Conservation (phyloP, 1,140 invertebrate genomes). For the Saccostrea glomerata region DNA sequence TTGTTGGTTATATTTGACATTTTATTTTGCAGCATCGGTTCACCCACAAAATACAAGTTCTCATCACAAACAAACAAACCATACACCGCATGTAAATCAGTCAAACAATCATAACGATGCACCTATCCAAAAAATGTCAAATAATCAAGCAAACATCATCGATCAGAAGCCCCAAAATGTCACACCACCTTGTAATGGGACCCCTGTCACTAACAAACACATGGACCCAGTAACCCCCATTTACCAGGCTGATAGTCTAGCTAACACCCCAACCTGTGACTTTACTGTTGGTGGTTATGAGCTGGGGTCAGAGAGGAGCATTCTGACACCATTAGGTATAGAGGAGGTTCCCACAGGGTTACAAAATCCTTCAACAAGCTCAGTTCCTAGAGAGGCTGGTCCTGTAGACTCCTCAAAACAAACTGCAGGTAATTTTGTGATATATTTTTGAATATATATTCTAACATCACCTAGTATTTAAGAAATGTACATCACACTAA, state of each 20-base stretch:
- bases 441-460: background rate
- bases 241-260: constrained; percentile 18
- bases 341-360: background rate
- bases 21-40: background rate
- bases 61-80: background rate
- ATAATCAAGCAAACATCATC: background rate
- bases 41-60: background rate
- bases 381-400: background rate
- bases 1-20: background rate
- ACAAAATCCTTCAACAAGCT: background rate
- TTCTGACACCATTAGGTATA: background rate
- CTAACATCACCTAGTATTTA: background rate
- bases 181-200: background rate
- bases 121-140: constrained; percentile 3
- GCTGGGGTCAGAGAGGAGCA: constrained; percentile 7
- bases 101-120: background rate
- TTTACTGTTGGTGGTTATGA: background rate
- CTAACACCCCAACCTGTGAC: constrained; percentile 19
- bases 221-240: background rate
- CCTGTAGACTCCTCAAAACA: background rate
- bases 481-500: background rate
- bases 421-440: constrained; percentile 9
- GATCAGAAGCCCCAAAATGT: background rate
- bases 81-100: background rate
- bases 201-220: background rate